These are phyloP conservation scores for Malurus melanocephalus DNA, from an alignment of 2,113 vertebrate species.

Conservation along the genomic window DNA sequence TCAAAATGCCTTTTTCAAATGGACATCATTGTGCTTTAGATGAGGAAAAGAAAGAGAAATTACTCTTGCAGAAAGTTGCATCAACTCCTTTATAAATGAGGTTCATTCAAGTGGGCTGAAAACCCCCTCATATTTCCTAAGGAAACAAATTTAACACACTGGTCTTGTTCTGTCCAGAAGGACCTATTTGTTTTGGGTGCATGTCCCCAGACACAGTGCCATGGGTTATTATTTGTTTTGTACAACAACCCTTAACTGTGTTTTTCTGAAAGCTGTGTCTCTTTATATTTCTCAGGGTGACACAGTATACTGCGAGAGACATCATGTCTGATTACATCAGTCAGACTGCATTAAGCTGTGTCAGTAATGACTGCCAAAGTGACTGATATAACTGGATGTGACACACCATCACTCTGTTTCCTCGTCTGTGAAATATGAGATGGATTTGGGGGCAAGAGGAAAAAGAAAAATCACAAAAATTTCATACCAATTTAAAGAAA, in stretches of 20 bases:
- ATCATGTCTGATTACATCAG: constrained; percentile 26
- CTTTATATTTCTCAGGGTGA: constrained; percentile 16
- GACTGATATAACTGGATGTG: constrained; percentile 31
- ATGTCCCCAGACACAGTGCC: neutral
- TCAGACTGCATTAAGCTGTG: constrained; percentile 33
- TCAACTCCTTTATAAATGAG: neutral
- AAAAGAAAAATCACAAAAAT: neutral
- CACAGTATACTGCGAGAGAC: neutral
- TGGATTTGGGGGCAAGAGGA: neutral
- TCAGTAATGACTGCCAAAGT: constrained; percentile 14
- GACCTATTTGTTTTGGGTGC: neutral
- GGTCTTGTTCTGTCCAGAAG: neutral
- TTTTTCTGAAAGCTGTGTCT: neutral
- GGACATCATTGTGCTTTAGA: neutral
- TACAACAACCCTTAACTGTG: neutral
- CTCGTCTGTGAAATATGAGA: neutral
- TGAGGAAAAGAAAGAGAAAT: neutral
- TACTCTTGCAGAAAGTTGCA: neutral
- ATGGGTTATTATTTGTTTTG: constrained; percentile 18
- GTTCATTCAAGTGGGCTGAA: neutral
- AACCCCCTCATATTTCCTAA: neutral
- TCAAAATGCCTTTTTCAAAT: neutral
- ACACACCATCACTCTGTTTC: neutral
- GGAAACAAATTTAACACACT: neutral
- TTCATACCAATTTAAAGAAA: neutral